phyloP scores from a whole-genome alignment of 2,797 vertebrate genomes.

The Loriculus beryllinus region DNA sequence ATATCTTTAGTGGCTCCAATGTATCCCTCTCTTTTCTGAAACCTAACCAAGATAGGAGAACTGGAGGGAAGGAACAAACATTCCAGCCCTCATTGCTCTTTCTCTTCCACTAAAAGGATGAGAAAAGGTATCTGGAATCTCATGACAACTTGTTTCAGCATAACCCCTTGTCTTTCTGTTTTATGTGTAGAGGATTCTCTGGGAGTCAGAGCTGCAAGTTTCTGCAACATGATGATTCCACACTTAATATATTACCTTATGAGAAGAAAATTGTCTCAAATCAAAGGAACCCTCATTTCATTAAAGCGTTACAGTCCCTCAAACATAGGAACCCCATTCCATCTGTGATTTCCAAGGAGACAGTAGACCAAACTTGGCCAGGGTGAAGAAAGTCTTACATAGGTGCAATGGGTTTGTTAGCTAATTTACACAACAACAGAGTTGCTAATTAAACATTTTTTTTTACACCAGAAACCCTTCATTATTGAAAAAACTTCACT shows the following conservation, averaged over 20 bases:
- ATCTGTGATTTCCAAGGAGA: not conserved
- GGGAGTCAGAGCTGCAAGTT: not conserved
- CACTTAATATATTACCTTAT: not conserved
- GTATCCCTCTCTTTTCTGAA: not conserved
- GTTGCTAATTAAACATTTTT: not conserved
- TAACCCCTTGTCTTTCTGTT: not conserved
- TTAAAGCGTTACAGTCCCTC: not conserved
- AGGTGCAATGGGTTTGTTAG: not conserved
- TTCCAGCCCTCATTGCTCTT: not conserved
- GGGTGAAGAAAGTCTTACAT: not conserved
- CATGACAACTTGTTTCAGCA: not conserved
- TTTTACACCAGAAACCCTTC: conserved; percentile 22
- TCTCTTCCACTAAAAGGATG: not conserved
- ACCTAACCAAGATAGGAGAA: not conserved
- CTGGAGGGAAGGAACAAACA: not conserved
- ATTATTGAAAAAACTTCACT: conserved; percentile 47
- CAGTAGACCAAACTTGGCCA: not conserved
- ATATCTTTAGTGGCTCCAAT: not conserved
- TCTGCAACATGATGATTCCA: not conserved
- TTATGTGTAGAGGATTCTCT: not conserved
- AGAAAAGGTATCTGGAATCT: not conserved
- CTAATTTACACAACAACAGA: not conserved
- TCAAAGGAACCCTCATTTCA: not conserved
- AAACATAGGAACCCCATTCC: not conserved
- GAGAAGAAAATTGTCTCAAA: not conserved